These are phyloP conservation scores for Apomyelois bistriatella DNA, from an alignment of 2,888 invertebrate species.

Conservation along the genomic window DNA sequence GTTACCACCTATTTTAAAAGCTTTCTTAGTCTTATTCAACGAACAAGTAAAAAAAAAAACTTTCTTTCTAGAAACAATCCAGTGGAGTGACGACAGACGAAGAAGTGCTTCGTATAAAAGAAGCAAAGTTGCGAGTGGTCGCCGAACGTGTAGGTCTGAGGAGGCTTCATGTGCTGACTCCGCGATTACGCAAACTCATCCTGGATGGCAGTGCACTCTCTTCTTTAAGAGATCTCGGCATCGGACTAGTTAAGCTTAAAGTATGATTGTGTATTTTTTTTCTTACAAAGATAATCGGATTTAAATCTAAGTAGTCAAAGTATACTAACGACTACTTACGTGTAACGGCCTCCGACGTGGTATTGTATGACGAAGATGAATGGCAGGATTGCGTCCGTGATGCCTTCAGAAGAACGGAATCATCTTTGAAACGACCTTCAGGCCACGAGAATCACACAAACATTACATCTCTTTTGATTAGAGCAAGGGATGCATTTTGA, in stretches of 20 bases:
- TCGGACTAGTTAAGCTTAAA: constrained; percentile 80
- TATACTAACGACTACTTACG: too few relatives aligned
- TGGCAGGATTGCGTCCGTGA: too few relatives aligned
- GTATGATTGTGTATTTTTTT: constrained; percentile 33
- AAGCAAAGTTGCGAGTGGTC: constrained; percentile 82
- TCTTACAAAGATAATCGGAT: too few relatives aligned
- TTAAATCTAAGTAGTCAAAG: too few relatives aligned
- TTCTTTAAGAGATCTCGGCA: constrained; percentile 85
- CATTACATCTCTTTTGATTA: too few relatives aligned
- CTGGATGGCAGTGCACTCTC: constrained; percentile 84
- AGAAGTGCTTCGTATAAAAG: constrained; percentile 69
- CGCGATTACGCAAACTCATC: constrained; percentile 80
- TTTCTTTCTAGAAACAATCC: constrained; percentile 56
- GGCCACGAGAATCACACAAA: too few relatives aligned
- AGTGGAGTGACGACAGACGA: constrained; percentile 66
- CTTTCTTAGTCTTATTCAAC: background rate
- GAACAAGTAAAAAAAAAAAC: background rate
- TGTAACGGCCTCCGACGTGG: too few relatives aligned
- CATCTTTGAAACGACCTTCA: too few relatives aligned
- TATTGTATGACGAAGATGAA: too few relatives aligned
- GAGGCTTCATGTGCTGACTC: constrained; percentile 81
- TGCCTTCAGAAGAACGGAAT: too few relatives aligned
- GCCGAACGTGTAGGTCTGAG: constrained; percentile 83
- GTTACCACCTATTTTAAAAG: too few relatives aligned
- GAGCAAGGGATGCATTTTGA: too few relatives aligned